Conservation (phyloP, 2,888 invertebrate genomes). For the Nudaria mundana region DNA sequence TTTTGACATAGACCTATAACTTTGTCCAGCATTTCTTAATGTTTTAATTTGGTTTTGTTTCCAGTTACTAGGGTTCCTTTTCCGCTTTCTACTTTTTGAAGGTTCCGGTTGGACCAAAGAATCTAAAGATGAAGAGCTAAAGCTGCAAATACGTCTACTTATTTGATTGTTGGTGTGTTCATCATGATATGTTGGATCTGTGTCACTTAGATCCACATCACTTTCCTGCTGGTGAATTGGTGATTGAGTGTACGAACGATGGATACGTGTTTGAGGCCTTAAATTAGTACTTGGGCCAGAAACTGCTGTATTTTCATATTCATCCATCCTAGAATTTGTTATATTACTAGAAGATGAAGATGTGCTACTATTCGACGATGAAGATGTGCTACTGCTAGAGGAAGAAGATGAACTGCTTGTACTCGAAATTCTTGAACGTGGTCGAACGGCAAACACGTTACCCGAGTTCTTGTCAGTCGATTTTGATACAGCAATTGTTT, state of each 20-base stretch:
- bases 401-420: too few relatives aligned
- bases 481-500: too few relatives aligned
- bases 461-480: too few relatives aligned
- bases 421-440: too few relatives aligned
- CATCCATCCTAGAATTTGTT: conserved; percentile 8
- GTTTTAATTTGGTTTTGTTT: conserved; percentile 18
- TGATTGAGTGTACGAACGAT: conserved; percentile 4
- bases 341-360: too few relatives aligned
- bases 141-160: conserved; percentile 4
- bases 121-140: conserved; percentile 10
- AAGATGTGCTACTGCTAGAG: too few relatives aligned
- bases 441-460: too few relatives aligned
- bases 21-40: conserved; percentile 17
- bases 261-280: conserved; percentile 11
- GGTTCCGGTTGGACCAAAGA: conserved; percentile 13
- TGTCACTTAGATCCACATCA: conserved; percentile 19
- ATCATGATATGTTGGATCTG: conserved; percentile 1
- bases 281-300: conserved; percentile 14
- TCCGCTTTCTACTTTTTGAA: conserved; percentile 21
- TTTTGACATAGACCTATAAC: conserved; percentile 10
- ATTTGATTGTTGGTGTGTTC: conserved; percentile 9
- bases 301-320: conserved; percentile 12
- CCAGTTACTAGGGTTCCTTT: conserved; percentile 16
- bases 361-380: too few relatives aligned
- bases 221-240: conserved; percentile 12